Evolutionary conservation across 1,140 invertebrate species (phyloP).

Genomic region (Ladona fulva): DNA sequence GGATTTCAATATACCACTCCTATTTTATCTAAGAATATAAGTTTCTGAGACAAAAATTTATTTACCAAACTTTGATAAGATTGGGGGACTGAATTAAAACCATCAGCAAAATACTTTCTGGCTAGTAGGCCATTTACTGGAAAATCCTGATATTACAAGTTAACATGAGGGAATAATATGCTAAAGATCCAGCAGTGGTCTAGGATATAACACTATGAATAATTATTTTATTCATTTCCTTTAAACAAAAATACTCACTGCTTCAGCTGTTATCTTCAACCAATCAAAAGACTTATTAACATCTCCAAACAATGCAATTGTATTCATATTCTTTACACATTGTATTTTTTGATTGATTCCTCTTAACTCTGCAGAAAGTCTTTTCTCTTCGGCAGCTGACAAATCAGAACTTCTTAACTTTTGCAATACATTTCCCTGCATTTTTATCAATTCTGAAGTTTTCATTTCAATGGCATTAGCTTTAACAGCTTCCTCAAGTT

Average conservation of each 20-base stretch:
- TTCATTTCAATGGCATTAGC: slow-evolving; percentile 14
- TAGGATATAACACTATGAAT: too few relatives aligned
- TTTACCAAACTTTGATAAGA: too few relatives aligned
- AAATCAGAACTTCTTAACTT: background rate
- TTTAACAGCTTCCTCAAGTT: slow-evolving; percentile 12
- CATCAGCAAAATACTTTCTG: too few relatives aligned
- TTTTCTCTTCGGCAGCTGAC: background rate
- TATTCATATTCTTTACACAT: background rate
- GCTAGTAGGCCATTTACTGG: too few relatives aligned
- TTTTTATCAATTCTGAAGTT: background rate
- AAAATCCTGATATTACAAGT: too few relatives aligned
- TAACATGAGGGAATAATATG: too few relatives aligned
- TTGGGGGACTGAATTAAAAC: too few relatives aligned
- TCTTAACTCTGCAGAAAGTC: background rate
- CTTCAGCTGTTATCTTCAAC: slow-evolving; percentile 38
- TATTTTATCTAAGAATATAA: too few relatives aligned
- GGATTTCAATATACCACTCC: too few relatives aligned
- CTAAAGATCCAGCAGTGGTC: too few relatives aligned
- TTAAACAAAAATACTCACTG: background rate
- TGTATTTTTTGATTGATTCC: background rate
- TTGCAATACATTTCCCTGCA: background rate
- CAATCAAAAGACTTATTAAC: slow-evolving; percentile 35
- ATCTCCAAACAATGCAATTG: background rate
- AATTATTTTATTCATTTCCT: too few relatives aligned
- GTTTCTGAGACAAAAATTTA: too few relatives aligned